Base-by-base conservation (phyloP, 92 coral and sea anemone species). In the Phenganax stokvisi region DNA sequence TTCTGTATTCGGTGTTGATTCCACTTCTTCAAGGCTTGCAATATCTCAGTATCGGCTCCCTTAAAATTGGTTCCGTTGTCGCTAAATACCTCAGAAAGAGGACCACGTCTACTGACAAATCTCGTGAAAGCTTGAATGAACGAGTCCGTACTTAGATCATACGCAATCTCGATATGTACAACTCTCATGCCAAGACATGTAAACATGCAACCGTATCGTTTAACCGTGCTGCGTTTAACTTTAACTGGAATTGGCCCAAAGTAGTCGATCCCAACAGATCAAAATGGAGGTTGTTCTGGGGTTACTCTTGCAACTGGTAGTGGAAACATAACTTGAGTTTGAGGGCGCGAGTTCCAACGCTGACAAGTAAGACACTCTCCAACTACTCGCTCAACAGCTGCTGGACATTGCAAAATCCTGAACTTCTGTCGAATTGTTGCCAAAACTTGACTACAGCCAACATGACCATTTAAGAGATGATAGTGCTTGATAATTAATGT, bases 321-420 rank as follows among this genome's bases (percentile, higher is more conserved):
- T 31, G 84, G 85, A 3, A 86, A 90, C 92, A 89, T 89, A 52
- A 89, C 77, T 80, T 87, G 89, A 80, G 84, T 79, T n/a, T 74
- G 75, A 2, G 83, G 85, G 28, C 51, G 81, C 12, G 84, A 84
- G 51, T 69, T 85, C 51, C 83, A 69, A 74, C 66, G 77, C 85
- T 82, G 89, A 59, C 92, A 87, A 15, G 81, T 57, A 62, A 87
- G 51, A 75, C 92, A 87, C 13, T 76, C 67, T 10, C 57, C 77
- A 62, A 90, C 28, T 76, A 70, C 89, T 3, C 83, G 83, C n/a
- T n/a, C n/a, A n/a, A n/a, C n/a, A n/a, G n/a, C n/a, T n/a, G n/a
- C n/a, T n/a, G n/a, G n/a, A n/a, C n/a, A n/a, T n/a, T n/a, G n/a
- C n/a, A n/a, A n/a, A n/a, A n/a, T n/a, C n/a, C n/a, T n/a, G n/a